Evolutionary conservation across 2,113 vertebrate genomes (phyloP), one percentile per base, ranked within the genome.

Genomic region (Acanthochromis polyacanthus): DNA sequence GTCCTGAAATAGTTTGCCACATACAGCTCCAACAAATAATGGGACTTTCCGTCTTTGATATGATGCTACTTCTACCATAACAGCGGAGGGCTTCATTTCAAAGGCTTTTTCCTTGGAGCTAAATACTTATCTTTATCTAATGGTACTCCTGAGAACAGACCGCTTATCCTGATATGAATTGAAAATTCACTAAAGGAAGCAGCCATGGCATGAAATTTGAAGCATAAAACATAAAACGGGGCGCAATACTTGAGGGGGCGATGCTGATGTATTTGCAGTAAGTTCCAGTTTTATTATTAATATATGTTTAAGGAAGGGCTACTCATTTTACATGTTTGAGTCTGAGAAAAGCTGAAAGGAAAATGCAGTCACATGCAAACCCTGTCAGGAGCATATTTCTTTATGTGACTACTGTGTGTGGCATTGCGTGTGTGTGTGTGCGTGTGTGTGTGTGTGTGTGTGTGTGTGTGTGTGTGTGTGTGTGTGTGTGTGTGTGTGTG

Each of bases 101-200:
- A 90, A 88, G 86, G 62, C 73, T 82, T 89, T 90, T 92, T 90
- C 88, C 90, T 91, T 87, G 84, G 88, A 90, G 90, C 89, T 87
- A 91, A 91, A 89, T 89, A 91, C 86, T 85, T 84, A 75, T 90
- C 83, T 89, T 86, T 87, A 90, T 91, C 85, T 92, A 93, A 93
- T 91, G 83, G 76, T 58, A 82, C 90, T 90, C 85, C 79, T 83
- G 88, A 92, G 92, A 85, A 87, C 78, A 65, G 71, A 80, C 64
- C 56, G 72, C 88, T 88, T 90, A 86, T 84, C 81, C 82, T 85
- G 86, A 89, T 90, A 87, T 85, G 82, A 89, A 86, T 77, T 77
- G 84, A 90, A 90, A 86, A 92, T 87, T 83, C 82, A 88, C 80
- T 45, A 70, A 91, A 87, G 71, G 57, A 89, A 76, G 88, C 71